Base-by-base conservation (phyloP, 2,888 invertebrate species). In the Andrena fulva region DNA sequence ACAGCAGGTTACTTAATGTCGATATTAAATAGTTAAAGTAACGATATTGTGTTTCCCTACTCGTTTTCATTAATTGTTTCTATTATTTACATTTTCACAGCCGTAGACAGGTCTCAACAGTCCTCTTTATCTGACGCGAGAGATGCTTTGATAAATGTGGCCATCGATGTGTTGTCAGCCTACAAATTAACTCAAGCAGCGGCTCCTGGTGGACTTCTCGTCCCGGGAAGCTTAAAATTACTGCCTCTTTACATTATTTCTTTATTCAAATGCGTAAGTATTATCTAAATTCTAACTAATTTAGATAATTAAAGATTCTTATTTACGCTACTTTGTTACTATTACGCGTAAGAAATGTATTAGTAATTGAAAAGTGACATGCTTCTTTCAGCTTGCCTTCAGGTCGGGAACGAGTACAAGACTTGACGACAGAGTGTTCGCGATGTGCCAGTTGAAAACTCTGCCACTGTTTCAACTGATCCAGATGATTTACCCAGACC, bases 91-190 rank as follows among this genome's bases (percentile, higher is more conserved):
- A 24, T 71, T 74, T 50, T 77, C 73, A 52, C 93, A 97, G 97
- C 99, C 83, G 99, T 98, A 80, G 99, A 99, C 94, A 96, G 99
- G 62, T 97, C 98, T 83, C 95, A 97, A 90, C 96, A 97, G 59
- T 97, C 98, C 33, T 98, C 97, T 67, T 95, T 99, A 92, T 95
- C 97, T 7, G 99, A 99, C 94, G 99, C 99, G 0, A 95, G 99
- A 59, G 99, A 99, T 94, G 99, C 99, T 12, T 96, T 99, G 75
- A 97, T 99, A 88, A 99, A 99, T 95, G 99, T 98, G 31, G 98
- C 97, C 0, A 96, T 98, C 78, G 99, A 99, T 95, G 97, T 98
- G 84, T 94, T 98, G 68, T 96, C 96, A 82, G 96, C 97, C 76
- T 98, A 96, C 92, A 96, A 96, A 92, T 91, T 96, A 77, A 94